Conservation (phyloP, 1,140 invertebrate genomes). For the Micrasema longulum region DNA sequence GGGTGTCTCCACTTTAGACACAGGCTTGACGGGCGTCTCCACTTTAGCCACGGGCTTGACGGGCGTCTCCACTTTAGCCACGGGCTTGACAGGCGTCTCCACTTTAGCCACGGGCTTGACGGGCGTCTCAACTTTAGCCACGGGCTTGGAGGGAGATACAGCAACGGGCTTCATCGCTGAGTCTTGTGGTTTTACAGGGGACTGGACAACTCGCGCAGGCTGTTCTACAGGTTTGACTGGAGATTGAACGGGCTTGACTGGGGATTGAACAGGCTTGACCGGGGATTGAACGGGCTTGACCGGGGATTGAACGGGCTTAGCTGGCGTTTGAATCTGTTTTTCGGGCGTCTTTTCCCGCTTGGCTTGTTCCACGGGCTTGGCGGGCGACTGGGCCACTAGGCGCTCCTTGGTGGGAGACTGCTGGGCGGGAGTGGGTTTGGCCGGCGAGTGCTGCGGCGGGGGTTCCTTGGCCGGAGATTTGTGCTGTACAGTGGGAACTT, state of each 20-base stretch:
- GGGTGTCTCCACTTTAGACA: neutral
- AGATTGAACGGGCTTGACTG: neutral
- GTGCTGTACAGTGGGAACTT: neutral
- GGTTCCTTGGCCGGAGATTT: slow-evolving; percentile 25
- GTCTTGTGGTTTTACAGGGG: neutral
- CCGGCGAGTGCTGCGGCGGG: slow-evolving; percentile 18
- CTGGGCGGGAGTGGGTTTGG: slow-evolving; percentile 14
- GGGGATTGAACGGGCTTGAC: slow-evolving; percentile 19
- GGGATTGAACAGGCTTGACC: slow-evolving; percentile 8
- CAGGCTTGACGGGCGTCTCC: neutral
- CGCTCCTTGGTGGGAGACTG: neutral
- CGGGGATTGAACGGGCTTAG: slow-evolving; percentile 7
- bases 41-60: slow-evolving; percentile 1
- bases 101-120: slow-evolving; percentile 1
- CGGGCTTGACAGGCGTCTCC: neutral
- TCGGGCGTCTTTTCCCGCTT: neutral
- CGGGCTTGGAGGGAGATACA: neutral
- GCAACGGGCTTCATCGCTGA: neutral
- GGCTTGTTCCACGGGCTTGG: slow-evolving; percentile 6
- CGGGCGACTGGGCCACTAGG: slow-evolving; percentile 27
- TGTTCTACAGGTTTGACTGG: neutral
- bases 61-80: neutral
- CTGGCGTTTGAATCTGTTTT: slow-evolving; percentile 16
- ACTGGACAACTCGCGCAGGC: neutral
- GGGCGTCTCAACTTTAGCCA: neutral